Percentiles rank a stretch among this genome's conserved stretches.
phyloP scores from a whole-genome alignment of 2,797 vertebrate species.

The Pipistrellus pygmaeus region DNA sequence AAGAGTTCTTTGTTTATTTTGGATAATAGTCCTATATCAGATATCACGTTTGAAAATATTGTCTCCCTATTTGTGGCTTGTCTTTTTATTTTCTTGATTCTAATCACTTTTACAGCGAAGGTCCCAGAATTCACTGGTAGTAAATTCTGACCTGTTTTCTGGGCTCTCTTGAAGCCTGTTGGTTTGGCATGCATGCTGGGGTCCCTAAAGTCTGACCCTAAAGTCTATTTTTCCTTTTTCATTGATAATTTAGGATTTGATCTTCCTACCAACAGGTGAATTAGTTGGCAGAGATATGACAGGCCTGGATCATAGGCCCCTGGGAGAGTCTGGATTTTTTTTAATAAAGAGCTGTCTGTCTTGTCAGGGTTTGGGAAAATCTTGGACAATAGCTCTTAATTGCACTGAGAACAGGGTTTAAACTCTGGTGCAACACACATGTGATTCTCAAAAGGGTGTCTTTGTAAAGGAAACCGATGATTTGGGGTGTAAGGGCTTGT shows the following conservation, averaged over 20 bases:
- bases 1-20: not conserved
- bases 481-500: not conserved
- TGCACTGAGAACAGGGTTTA: not conserved
- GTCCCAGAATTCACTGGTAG: not conserved
- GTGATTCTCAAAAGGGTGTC: not conserved
- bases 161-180: not conserved
- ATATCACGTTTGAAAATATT: not conserved
- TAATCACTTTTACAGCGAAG: not conserved
- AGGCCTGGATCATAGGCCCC: not conserved
- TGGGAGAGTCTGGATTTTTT: not conserved
- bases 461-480: not conserved
- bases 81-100: not conserved
- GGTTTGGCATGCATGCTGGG: not conserved
- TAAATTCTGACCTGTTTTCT: not conserved
- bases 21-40: not conserved
- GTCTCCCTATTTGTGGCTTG: not conserved
- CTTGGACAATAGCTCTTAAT: not conserved
- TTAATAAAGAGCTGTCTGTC: not conserved
- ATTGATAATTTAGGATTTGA: not conserved
- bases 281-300: not conserved
- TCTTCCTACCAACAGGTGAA: not conserved
- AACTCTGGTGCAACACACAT: not conserved
- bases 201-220: not conserved
- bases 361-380: not conserved
- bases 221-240: not conserved